Percentiles rank a stretch among this genome's conserved stretches.
Evolutionary conservation across 2,888 invertebrate species (phyloP).

Genomic region (Halocaridina rubra): DNA sequence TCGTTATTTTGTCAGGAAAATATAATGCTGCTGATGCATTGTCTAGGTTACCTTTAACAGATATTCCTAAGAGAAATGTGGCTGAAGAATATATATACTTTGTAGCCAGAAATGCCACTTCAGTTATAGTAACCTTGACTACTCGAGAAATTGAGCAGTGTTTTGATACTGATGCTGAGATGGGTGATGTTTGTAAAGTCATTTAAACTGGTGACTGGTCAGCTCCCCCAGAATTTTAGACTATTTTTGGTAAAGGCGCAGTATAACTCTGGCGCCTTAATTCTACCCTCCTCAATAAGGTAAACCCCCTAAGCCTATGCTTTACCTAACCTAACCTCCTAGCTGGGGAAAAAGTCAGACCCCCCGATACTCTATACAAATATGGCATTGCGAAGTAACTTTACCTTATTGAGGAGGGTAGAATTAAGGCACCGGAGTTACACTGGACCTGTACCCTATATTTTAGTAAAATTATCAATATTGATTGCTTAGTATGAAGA

Average conservation of each 20-base stretch:
- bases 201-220: background rate
- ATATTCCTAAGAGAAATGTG: background rate
- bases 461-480: background rate
- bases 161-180: background rate
- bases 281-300: too few species aligned
- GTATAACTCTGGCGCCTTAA: too few species aligned
- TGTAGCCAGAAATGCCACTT: background rate
- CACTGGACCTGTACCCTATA: too few species aligned
- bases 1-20: too few species aligned
- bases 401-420: too few species aligned
- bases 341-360: too few species aligned
- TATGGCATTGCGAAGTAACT: too few species aligned
- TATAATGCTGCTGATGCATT: background rate
- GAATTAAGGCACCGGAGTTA: too few species aligned
- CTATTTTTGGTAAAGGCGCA: too few species aligned
- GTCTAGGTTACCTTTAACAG: constrained; percentile 3
- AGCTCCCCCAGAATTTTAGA: background rate
- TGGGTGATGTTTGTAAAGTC: background rate
- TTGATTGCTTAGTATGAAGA: background rate
- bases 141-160: background rate
- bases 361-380: too few species aligned
- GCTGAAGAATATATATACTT: background rate
- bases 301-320: too few species aligned
- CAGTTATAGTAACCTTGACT: background rate
- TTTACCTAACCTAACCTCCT: too few species aligned